Base-by-base conservation (phyloP, 2,113 vertebrate genomes). In the Gasterosteus aculeatus region DNA sequence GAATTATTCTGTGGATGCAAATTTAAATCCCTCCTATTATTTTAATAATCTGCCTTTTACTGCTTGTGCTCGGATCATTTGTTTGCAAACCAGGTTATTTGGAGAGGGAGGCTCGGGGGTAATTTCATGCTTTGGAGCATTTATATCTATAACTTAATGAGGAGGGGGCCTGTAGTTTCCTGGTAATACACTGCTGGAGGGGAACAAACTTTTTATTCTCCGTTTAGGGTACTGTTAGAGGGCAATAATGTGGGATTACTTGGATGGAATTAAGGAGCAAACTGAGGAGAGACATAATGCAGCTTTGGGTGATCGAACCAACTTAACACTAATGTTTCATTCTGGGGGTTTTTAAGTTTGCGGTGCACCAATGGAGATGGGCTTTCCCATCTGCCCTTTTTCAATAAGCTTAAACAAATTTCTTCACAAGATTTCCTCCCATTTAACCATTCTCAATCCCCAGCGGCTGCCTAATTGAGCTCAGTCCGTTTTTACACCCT, bases 81-180 rank as follows among this genome's bases (percentile, higher is more conserved):
- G 94, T 95, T 97, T 96, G 96, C 96, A 96, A 97, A 97, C 96
- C 94, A 96, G 96, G 96, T 97, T 97, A 95, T 97, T 97, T 96
- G 94, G 95, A 94, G 92, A 94, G 93, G 94, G 95, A 95, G 96
- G 94, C 96, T 97, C 96, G 93, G 95, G 96, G 95, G 96, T 98
- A 97, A 98, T 98, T 98, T 98, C 97, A 98, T 97, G 97, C 95
- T 97, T 97, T 97, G 93, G 93, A 95, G 97, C 94, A 96, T 97
- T 97, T 97, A 96, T 98, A 96, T 96, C 94, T 97, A 95, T 92
- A 93, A 93, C 90, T 96, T 98, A 97, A 98, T 97, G 96, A 98
- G 95, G 95, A 97, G 96, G 96, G 95, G 95, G 94, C 95, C 95
- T 92, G 93, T 94, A 94, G 93, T 94, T 94, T 94, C 92, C 90